These are phyloP conservation scores for Sciurus carolinensis DNA, from an alignment of 2,797 vertebrate genomes.

Conservation along the genomic window DNA sequence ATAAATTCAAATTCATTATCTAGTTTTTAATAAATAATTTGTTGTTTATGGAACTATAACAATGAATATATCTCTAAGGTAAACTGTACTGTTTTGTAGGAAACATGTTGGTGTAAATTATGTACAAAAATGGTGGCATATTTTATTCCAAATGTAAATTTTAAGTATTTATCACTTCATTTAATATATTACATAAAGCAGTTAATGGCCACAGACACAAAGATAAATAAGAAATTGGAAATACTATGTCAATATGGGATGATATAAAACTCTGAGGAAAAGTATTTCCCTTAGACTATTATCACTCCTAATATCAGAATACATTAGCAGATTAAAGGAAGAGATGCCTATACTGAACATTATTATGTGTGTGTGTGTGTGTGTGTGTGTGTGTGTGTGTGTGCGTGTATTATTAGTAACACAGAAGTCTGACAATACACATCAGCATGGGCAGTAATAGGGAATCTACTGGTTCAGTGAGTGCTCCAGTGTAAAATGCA, in stretches of 20 bases:
- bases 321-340: not conserved
- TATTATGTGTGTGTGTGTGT: not conserved
- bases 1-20: constrained; percentile 13
- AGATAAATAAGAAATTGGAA: not conserved
- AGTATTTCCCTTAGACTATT: not conserved
- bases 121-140: not conserved
- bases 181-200: not conserved
- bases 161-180: not conserved
- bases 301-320: not conserved
- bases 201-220: not conserved
- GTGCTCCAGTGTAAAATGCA: not conserved
- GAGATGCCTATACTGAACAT: not conserved
- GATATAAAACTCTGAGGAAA: not conserved
- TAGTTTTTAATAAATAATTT: not conserved
- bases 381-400: not conserved
- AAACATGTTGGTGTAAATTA: not conserved
- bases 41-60: not conserved
- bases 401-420: not conserved
- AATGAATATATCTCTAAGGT: not conserved
- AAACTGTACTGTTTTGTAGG: not conserved
- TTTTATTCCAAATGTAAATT: not conserved
- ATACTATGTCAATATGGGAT: not conserved
- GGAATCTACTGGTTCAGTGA: not conserved
- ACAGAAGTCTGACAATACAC: not conserved
- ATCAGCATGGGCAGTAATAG: not conserved